These are phyloP conservation scores for Mustela lutreola DNA, from an alignment of 2,113 vertebrate genomes.

Conservation along the genomic window DNA sequence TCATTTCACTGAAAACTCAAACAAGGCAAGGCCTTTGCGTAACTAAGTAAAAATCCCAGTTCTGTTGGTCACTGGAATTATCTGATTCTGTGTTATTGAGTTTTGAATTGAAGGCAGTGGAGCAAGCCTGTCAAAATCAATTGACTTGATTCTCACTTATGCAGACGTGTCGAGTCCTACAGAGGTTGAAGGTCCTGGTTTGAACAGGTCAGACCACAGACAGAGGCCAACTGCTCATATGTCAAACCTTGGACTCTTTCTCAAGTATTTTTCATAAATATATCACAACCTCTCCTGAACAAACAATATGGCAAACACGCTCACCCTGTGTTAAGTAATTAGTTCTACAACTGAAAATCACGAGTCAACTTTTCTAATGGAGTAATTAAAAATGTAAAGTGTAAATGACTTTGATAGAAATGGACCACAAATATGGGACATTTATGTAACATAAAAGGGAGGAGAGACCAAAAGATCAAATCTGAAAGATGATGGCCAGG, in stretches of 20 bases:
- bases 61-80: slow-evolving; percentile 39
- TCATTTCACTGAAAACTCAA: background rate
- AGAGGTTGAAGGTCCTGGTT: slow-evolving; percentile 1
- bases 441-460: background rate
- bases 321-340: background rate
- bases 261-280: background rate
- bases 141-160: slow-evolving; percentile 70
- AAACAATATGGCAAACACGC: background rate
- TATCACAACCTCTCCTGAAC: background rate
- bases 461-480: background rate
- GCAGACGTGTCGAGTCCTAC: background rate
- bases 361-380: background rate
- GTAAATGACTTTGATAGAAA: background rate
- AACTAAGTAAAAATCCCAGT: slow-evolving; percentile 40
- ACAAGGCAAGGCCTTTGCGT: background rate
- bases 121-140: slow-evolving; percentile 74
- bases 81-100: slow-evolving; percentile 62
- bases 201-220: background rate
- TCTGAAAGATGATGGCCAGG: no score
- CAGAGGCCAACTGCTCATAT: background rate
- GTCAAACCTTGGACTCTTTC: background rate
- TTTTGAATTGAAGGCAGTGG: slow-evolving; percentile 61
- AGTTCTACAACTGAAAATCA: background rate
- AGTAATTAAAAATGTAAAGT: background rate
- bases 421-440: background rate